Conservation (phyloP, 92 coral and sea anemone genomes). For the Epizoanthus illoricatus region DNA sequence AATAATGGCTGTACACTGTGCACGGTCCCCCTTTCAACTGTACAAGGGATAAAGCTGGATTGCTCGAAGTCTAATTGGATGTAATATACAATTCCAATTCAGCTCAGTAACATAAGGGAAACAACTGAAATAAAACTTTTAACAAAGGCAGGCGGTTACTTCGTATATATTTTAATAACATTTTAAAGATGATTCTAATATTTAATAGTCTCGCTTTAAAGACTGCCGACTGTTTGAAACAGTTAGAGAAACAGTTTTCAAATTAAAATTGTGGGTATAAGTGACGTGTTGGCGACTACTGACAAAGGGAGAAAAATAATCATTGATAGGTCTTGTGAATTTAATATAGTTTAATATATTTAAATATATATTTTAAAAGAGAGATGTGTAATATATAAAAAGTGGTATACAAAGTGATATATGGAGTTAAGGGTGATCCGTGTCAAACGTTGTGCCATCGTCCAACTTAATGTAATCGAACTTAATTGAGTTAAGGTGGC, state of each 20-base stretch:
- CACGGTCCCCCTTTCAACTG: too few species aligned
- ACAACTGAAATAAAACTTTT: neutral
- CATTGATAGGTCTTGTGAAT: neutral
- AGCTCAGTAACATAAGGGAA: neutral
- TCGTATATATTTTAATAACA: neutral
- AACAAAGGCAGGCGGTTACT: neutral
- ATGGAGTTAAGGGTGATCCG: too few species aligned
- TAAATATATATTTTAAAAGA: neutral
- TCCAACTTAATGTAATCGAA: too few species aligned
- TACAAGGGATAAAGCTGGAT: too few species aligned
- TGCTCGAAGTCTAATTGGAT: neutral
- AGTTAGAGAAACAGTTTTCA: neutral
- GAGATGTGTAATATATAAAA: too few species aligned
- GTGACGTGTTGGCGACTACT: neutral
- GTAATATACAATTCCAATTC: neutral
- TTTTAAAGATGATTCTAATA: neutral
- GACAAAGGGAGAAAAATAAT: neutral
- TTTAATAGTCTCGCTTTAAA: neutral
- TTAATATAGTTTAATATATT: neutral
- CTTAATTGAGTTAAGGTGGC: too few species aligned
- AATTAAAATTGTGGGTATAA: neutral
- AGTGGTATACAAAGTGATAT: too few species aligned
- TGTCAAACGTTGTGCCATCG: too few species aligned
- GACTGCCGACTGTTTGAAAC: neutral
- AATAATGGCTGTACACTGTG: too few species aligned